These are phyloP conservation scores for Calidris pugnax DNA, from an alignment of 2,113 vertebrate genomes.

Conservation along the genomic window DNA sequence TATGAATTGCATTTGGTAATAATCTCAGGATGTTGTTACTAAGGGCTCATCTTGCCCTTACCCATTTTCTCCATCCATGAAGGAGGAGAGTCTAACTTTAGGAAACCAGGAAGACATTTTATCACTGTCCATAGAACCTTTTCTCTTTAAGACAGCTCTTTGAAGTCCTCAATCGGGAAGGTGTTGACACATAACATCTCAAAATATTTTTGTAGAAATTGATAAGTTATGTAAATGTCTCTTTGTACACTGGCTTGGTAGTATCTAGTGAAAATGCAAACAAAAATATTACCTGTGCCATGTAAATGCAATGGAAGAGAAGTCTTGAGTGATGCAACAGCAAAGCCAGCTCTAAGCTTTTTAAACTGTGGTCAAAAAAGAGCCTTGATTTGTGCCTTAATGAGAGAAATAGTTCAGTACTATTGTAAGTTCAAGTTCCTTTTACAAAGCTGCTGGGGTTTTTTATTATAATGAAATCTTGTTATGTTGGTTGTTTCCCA, in stretches of 20 bases:
- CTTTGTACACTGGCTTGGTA: not conserved
- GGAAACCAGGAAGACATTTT: not conserved
- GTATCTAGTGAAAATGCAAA: not conserved
- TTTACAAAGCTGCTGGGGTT: not conserved
- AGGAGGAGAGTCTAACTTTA: not conserved
- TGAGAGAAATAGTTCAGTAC: not conserved
- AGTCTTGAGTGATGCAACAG: not conserved
- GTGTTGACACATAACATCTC: not conserved
- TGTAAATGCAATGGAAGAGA: not conserved
- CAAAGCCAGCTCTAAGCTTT: not conserved
- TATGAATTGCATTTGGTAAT: not conserved
- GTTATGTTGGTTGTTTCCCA: not conserved
- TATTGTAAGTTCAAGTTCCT: not conserved
- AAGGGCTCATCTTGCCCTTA: not conserved
- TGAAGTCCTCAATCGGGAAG: not conserved
- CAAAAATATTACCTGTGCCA: not conserved
- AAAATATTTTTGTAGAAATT: not conserved
- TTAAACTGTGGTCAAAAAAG: not conserved
- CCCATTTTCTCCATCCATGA: not conserved
- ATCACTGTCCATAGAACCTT: not conserved
- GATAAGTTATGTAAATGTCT: not conserved
- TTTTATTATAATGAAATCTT: not conserved
- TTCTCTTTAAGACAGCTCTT: not conserved
- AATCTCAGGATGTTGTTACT: not conserved
- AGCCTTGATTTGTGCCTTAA: not conserved